These are phyloP conservation scores for Lepidochrysops patricia DNA, from an alignment of 2,888 invertebrate species.

Conservation along the genomic window DNA sequence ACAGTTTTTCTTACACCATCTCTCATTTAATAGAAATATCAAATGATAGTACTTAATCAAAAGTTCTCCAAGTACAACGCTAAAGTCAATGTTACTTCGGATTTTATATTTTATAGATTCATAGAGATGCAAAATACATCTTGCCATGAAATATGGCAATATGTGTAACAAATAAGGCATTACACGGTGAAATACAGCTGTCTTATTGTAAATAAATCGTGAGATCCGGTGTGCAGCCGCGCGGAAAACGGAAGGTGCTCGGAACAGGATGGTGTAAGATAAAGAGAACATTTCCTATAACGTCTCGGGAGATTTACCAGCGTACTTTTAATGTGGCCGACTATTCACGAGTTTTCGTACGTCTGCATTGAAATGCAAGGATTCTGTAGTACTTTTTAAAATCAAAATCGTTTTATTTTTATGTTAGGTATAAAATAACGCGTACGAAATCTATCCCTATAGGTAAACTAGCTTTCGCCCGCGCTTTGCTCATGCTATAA, in stretches of 20 bases:
- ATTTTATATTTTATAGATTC: too few relatives aligned
- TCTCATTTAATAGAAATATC: too few relatives aligned
- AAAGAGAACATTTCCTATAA: constrained; percentile 72
- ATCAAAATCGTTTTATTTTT: too few relatives aligned
- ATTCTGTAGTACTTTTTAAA: too few relatives aligned
- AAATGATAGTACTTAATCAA: too few relatives aligned
- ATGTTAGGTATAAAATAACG: too few relatives aligned
- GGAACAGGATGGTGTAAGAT: constrained; percentile 71
- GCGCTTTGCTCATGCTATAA: too few relatives aligned
- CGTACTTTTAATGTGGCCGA: constrained; percentile 42
- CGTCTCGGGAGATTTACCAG: constrained; percentile 59
- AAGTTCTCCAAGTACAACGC: too few relatives aligned
- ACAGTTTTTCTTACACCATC: too few relatives aligned
- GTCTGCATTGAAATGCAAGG: neutral
- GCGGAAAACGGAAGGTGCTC: constrained; percentile 61
- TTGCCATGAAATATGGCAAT: neutral
- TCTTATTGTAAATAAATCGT: constrained; percentile 50
- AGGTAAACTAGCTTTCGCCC: too few relatives aligned
- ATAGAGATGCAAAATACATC: too few relatives aligned
- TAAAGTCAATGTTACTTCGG: constrained; percentile 30
- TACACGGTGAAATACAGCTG: constrained; percentile 3
- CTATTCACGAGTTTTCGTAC: constrained; percentile 35
- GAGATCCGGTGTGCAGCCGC: constrained; percentile 51
- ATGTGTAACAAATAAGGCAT: neutral
- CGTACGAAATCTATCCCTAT: too few relatives aligned